Percentiles rank a stretch among this genome's conserved stretches.
Evolutionary conservation across 2,113 vertebrate genomes (phyloP).

Genomic region (Rhegmatorhina hoffmannsi): DNA sequence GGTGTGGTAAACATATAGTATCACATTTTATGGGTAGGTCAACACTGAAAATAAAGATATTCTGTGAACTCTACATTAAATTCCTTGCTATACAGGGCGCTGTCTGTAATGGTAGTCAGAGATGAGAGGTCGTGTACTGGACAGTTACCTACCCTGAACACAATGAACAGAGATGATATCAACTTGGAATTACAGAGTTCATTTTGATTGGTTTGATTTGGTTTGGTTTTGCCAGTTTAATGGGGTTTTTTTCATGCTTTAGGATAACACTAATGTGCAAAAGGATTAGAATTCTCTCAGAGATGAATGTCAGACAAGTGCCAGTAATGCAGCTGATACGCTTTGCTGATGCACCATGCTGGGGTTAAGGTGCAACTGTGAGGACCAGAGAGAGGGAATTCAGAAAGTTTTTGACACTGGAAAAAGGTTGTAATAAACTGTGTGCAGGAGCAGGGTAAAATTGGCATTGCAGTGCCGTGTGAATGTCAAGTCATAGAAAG

Average conservation of each 20-base stretch:
- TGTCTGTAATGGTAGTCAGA: neutral
- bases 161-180: neutral
- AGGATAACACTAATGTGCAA: neutral
- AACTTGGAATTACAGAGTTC: neutral
- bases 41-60: neutral
- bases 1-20: neutral
- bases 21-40: neutral
- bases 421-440: neutral
- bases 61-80: neutral
- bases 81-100: neutral
- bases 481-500: neutral
- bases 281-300: neutral
- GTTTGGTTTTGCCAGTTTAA: neutral
- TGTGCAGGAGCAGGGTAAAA: neutral
- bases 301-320: neutral
- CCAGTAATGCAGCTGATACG: accelerated
- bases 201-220: neutral
- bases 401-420: neutral
- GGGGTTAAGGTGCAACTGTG: neutral
- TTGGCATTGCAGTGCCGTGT: neutral
- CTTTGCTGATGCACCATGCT: neutral
- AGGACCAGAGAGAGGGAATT: neutral
- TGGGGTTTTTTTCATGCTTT: neutral
- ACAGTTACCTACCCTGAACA: neutral
- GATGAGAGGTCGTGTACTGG: neutral